These are phyloP conservation scores for Coenobita brevimanus DNA, from an alignment of 1,140 invertebrate species.

Conservation along the genomic window DNA sequence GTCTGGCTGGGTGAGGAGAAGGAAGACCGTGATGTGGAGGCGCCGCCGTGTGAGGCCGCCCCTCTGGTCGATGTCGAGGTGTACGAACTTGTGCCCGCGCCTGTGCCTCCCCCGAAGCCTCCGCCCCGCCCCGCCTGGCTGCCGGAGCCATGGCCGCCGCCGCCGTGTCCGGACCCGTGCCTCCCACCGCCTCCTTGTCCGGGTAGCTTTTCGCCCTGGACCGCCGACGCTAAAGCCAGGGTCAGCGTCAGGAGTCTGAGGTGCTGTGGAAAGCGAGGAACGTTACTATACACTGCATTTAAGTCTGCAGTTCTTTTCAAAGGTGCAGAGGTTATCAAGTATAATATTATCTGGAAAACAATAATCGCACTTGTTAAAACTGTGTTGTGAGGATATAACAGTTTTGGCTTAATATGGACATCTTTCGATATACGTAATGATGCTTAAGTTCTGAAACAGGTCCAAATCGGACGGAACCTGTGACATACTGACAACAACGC, in stretches of 20 bases:
- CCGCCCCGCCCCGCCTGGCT: neutral
- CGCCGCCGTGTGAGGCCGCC: neutral
- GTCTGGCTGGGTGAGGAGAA: neutral
- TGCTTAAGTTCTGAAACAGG: too few relatives aligned
- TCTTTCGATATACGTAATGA: too few relatives aligned
- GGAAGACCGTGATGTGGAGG: neutral
- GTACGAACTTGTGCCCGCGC: neutral
- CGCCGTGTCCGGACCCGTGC: neutral
- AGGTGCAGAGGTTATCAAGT: too few relatives aligned
- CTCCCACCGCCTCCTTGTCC: neutral
- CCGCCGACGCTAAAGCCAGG: slow-evolving; percentile 6
- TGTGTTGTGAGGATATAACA: too few relatives aligned
- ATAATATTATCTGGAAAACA: too few relatives aligned
- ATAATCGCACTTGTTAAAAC: too few relatives aligned
- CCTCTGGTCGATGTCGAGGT: neutral
- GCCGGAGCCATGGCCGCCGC: slow-evolving; percentile 7
- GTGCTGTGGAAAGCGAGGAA: too few relatives aligned
- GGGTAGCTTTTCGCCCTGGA: slow-evolving; percentile 29
- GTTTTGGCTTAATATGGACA: too few relatives aligned
- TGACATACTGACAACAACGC: too few relatives aligned
- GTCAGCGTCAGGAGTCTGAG: slow-evolving; percentile 2
- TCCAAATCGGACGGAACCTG: too few relatives aligned
- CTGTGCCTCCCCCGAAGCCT: neutral
- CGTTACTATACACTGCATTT: too few relatives aligned
- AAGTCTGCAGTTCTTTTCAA: too few relatives aligned